Evolutionary conservation across 2,888 invertebrate species (phyloP).

Genomic region (Omphaloscelis lunosa): DNA sequence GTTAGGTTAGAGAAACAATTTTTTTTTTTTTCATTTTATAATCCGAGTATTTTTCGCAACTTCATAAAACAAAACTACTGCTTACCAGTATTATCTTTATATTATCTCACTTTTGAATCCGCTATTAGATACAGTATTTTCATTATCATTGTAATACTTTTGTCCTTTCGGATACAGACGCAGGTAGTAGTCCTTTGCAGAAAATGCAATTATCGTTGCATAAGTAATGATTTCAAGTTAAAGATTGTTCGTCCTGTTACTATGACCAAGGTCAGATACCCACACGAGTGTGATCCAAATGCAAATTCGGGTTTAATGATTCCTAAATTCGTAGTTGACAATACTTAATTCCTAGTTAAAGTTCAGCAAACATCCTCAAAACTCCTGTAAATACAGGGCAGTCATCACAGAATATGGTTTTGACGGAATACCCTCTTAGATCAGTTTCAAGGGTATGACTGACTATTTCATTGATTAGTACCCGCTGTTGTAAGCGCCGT

Average conservation of each 20-base stretch:
- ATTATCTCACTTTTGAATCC: too few species aligned
- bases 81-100: too few species aligned
- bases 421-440: not conserved
- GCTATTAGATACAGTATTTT: too few species aligned
- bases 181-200: not conserved
- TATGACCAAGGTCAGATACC: too few species aligned
- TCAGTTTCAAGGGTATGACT: not conserved
- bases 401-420: not conserved
- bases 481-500: not conserved
- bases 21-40: too few species aligned
- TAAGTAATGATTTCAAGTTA: not conserved
- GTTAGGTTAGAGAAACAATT: too few species aligned
- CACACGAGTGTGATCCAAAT: not conserved
- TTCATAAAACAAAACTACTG: too few species aligned
- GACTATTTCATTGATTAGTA: not conserved
- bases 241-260: too few species aligned
- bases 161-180: not conserved
- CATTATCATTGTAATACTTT: too few species aligned
- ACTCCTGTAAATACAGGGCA: not conserved
- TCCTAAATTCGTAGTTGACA: not conserved
- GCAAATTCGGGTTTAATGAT: not conserved
- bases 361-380: too few species aligned
- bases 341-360: not conserved
- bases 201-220: not conserved
- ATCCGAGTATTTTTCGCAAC: too few species aligned